These are phyloP conservation scores for Polyodon spathula DNA, from an alignment of 2,113 vertebrate genomes.

Conservation along the genomic window DNA sequence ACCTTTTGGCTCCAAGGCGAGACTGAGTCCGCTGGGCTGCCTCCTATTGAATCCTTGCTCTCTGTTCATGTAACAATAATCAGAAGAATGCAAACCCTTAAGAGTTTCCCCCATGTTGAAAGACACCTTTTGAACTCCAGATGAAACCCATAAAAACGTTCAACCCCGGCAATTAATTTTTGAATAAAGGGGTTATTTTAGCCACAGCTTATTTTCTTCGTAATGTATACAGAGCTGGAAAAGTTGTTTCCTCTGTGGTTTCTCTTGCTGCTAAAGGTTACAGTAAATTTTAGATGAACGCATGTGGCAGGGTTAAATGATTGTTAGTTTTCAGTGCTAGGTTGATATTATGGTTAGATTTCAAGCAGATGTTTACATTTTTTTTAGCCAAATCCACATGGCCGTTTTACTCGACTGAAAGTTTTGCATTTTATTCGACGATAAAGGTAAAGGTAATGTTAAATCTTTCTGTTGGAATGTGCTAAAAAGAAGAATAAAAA, in stretches of 20 bases:
- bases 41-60: background rate
- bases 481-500: too few species aligned
- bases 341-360: background rate
- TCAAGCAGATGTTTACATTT: constrained; percentile 10
- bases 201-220: background rate
- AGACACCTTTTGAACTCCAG: background rate
- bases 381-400: background rate
- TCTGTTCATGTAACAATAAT: background rate
- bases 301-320: background rate
- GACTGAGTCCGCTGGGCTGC: background rate
- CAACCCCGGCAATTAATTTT: background rate
- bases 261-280: background rate
- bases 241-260: background rate
- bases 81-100: background rate
- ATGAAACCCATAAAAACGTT: background rate
- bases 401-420: background rate
- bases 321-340: constrained; percentile 1
- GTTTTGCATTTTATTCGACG: background rate
- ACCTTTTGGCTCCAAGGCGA: too few species aligned
- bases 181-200: constrained; percentile 1
- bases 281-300: background rate
- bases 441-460: constrained; percentile 6
- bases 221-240: background rate
- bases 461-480: too few species aligned
- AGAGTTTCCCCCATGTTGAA: background rate